Conservation (phyloP, 2,797 vertebrate species). For the Coracias cyanogaster region DNA sequence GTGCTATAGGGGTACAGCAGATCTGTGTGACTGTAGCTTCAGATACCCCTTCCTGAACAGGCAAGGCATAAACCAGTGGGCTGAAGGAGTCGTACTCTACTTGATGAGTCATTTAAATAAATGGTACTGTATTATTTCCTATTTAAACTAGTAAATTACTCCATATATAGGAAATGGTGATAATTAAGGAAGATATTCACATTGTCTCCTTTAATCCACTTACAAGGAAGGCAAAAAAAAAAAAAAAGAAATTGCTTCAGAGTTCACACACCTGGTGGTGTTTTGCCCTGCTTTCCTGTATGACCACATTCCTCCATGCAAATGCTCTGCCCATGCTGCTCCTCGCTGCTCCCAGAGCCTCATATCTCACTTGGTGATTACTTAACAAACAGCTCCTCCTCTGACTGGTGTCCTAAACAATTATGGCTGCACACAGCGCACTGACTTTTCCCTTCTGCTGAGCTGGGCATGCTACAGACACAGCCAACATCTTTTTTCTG, state of each 20-base stretch:
- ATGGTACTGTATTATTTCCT: neutral
- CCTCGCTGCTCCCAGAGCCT: neutral
- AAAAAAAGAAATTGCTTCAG: neutral
- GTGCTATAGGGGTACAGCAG: neutral
- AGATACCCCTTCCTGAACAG: neutral
- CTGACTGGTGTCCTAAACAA: neutral
- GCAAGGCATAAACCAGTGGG: neutral
- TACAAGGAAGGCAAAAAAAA: neutral
- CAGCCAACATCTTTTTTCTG: neutral
- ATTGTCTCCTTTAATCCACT: neutral
- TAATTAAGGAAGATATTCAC: conserved; percentile 21
- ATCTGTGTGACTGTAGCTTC: neutral
- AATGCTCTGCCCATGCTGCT: neutral
- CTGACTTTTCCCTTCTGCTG: neutral
- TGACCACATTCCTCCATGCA: neutral
- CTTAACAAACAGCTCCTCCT: conserved; percentile 18
- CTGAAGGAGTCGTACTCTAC: neutral
- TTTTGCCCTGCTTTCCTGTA: conserved; percentile 24
- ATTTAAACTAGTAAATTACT: neutral
- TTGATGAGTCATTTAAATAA: neutral
- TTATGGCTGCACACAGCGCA: neutral
- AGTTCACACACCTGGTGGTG: neutral
- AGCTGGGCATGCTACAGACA: neutral
- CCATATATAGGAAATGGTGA: neutral
- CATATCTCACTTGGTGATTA: neutral